Evolutionary conservation across 2,888 invertebrate species (phyloP).

Genomic region (Sinodicranocentrus sp.): DNA sequence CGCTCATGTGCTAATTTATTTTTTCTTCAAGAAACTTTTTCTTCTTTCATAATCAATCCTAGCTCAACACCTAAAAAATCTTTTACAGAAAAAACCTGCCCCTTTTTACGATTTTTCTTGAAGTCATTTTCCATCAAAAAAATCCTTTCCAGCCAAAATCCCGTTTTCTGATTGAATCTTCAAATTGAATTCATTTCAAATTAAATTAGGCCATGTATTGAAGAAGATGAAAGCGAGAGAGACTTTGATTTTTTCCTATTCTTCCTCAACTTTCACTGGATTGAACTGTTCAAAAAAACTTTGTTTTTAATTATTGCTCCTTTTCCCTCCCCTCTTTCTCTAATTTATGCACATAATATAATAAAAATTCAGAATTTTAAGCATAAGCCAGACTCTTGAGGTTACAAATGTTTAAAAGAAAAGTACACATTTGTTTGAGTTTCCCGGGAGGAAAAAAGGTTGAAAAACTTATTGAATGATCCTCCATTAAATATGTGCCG

Average conservation of each 20-base stretch:
- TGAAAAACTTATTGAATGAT: slow-evolving; percentile 18
- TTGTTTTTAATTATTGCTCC: slow-evolving; percentile 40
- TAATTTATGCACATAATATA: not conserved
- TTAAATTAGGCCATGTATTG: slow-evolving; percentile 28
- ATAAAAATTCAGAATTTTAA: too few species aligned
- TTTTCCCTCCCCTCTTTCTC: slow-evolving; percentile 1
- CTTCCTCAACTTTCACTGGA: not conserved
- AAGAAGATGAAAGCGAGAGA: slow-evolving; percentile 15
- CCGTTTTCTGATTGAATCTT: slow-evolving; percentile 31
- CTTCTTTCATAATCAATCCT: slow-evolving; percentile 5
- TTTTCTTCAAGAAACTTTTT: not conserved
- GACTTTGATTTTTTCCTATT: not conserved
- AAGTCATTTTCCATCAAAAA: too few species aligned
- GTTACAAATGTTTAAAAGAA: slow-evolving; percentile 7
- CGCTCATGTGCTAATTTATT: not conserved
- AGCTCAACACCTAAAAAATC: slow-evolving; percentile 11
- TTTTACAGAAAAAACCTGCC: not conserved
- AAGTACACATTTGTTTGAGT: too few species aligned
- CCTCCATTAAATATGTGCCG: slow-evolving; percentile 3
- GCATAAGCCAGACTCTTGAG: not conserved
- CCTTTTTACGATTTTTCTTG: too few species aligned
- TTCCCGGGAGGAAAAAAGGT: not conserved
- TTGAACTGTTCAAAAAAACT: slow-evolving; percentile 15
- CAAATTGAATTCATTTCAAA: slow-evolving; percentile 37
- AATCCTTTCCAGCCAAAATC: too few species aligned